Percentiles rank a stretch among this genome's conserved stretches.
phyloP scores from a whole-genome alignment of 1,140 invertebrate genomes.

The Tyrophagus putrescentiae region DNA sequence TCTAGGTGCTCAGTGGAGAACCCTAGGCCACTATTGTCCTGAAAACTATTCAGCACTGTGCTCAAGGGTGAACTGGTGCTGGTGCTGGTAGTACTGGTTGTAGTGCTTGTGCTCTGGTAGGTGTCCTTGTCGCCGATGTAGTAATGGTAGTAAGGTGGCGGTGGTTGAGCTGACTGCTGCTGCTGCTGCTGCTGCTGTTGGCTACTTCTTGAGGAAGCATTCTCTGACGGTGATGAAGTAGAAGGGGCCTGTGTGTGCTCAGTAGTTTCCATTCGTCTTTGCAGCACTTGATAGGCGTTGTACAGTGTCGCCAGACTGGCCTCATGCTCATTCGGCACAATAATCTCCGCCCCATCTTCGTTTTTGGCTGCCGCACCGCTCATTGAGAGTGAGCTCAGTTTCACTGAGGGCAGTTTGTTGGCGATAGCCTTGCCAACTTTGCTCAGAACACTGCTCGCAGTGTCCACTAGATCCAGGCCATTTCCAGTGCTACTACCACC shows the following conservation, averaged over 20 bases:
- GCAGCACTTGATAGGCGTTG: conserved; percentile 6
- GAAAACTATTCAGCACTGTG: too few species aligned
- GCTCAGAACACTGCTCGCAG: background rate
- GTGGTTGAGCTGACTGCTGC: too few species aligned
- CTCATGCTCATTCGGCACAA: background rate
- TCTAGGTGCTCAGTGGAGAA: background rate
- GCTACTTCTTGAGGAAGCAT: background rate
- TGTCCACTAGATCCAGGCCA: background rate
- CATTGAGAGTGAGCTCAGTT: background rate
- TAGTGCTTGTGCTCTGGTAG: too few species aligned
- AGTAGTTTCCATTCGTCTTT: background rate
- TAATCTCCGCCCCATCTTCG: background rate
- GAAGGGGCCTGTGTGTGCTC: too few species aligned
- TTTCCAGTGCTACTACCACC: too few species aligned
- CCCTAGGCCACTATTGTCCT: background rate
- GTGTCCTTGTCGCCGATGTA: background rate
- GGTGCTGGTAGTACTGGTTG: background rate
- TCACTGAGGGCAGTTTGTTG: background rate
- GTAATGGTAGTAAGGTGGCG: background rate
- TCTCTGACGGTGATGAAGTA: too few species aligned
- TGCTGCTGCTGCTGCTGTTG: background rate
- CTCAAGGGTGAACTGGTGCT: too few species aligned
- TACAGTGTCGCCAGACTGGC: background rate
- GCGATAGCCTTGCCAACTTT: background rate
- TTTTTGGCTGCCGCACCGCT: background rate